Base-by-base conservation (phyloP, 2,888 invertebrate genomes). In the Chrysotoxum bicinctum region DNA sequence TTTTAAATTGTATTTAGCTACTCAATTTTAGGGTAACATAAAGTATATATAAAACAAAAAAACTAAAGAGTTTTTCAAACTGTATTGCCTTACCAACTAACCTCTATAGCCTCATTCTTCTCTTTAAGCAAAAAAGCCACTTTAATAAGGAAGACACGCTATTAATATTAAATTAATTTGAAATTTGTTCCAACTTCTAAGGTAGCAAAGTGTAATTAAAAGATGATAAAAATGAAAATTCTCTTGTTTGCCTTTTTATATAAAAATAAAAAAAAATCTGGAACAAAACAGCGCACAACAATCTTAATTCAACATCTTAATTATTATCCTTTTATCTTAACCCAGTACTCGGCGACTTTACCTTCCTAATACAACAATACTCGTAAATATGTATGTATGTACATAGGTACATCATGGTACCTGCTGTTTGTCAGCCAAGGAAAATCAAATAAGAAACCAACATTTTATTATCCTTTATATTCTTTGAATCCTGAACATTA, bases 121-220 rank as follows among this genome's bases (percentile, higher is more conserved):
- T 16, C n/a, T 16, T 5, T 6, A 3, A 30, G 30, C 26, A 30
- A 52, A 26, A 26, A 52, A 26, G 32, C 26, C 52, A 54, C 54
- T 32, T 32, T 19, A n/a, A 32, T 54, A 32, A 52, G 30, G n/a
- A 30, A 32, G 32, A 32, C 9, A 32, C 10, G 32, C 19, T 32
- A 35, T 35, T 35, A 35, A 32, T 56, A 19, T 35, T 56, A 7
- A 19, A 81, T 81, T 76, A 52, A 76, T 76, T 58, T 81, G 5
- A 60, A 73, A 64, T 81, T 70, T 32, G 40, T 66, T 64, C 40
- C 45, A 60, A 62, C 21, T 56, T 58, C 40, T 64, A 26, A 52
- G 62, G 68, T 69, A 78, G 60, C 40, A 30, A 69, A 69, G 21
- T 48, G 62, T 74, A 78, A 78, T 83, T 78, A 83, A 83, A 73